Base-by-base conservation (phyloP, 2,113 vertebrate species). In the Cochlearius cochlearius region DNA sequence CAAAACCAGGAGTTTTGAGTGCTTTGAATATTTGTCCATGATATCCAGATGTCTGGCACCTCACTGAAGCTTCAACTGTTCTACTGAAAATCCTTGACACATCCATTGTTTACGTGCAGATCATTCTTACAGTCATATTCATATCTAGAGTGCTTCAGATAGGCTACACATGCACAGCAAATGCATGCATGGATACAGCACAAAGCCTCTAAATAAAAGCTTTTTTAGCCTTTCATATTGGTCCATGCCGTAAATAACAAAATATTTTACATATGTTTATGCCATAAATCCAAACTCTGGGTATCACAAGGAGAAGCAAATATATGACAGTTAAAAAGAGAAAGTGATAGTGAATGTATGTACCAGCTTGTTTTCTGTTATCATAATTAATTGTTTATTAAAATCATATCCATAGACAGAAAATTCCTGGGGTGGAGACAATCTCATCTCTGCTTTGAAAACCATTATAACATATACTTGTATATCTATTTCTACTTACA, bases 1-100 rank as follows among this genome's bases (percentile, higher is more conserved):
- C 53, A 93, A 93, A 92, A 56, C 2, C 75, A 34, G 86, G 75
- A 88, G 50, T 92, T 91, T 12, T 74, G 68, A 81, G 32, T 74
- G 56, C 90, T 94, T 67, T 71, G 50, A 90, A 60, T 91, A 91
- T 91, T 89, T 77, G 59, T 55, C 80, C 72, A 55, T 43, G 29
- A 66, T 63, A 94, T 80, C 89, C 94, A 95, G 83, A 92, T 92
- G 89, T 94, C 83, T 96, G 93, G 93, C 79, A 91, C 60, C 21
- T 73, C 76, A 60, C 36, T 80, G 93, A 94, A 91, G 79, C 83
- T 92, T 89, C 83, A 77, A 62, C 30, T 55, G 32, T 62, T 69
- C 83, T 53, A 63, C 66, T 76, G 75, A 68, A 93, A 95, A 83
- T 38, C 63, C 63, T 80, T 88, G 72, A 92, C 41, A 89, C 79